Evolutionary conservation across 2,888 invertebrate genomes (phyloP).

Genomic region (Endotricha flammealis): DNA sequence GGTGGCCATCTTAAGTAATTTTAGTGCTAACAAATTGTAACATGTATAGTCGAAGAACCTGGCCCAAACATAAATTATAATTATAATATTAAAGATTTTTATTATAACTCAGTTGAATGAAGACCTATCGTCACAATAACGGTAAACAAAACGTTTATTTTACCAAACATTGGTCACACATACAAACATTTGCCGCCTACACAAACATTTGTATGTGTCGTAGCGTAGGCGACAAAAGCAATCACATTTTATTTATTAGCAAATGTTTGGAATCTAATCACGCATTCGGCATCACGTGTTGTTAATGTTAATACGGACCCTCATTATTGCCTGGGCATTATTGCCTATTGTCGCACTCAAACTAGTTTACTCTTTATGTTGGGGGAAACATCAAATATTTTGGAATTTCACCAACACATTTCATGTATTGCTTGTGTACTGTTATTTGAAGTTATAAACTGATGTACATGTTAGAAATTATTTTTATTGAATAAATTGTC

Average conservation of each 20-base stretch:
- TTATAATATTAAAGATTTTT: no score
- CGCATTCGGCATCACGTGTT: conserved; percentile 60
- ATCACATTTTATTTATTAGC: conserved; percentile 30
- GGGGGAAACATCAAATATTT: no score
- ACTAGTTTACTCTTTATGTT: conserved; percentile 31
- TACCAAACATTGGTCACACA: background rate
- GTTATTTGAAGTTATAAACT: no score
- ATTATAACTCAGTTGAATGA: no score
- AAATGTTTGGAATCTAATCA: conserved; percentile 42
- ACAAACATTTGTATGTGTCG: conserved; percentile 23
- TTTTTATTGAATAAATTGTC: no score
- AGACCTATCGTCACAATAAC: no score
- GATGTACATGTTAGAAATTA: no score
- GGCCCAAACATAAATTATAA: no score
- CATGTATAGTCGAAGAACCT: no score
- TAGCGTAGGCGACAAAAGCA: conserved; percentile 30
- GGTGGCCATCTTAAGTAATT: no score
- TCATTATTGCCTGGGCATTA: conserved; percentile 34
- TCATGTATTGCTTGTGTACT: background rate
- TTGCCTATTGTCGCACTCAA: conserved; percentile 32
- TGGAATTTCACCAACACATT: conserved; percentile 12
- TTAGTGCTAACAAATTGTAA: no score
- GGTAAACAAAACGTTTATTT: no score
- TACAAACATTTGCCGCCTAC: conserved; percentile 14
- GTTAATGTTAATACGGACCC: conserved; percentile 41